Conservation (phyloP, 2,797 vertebrate genomes). For the Centropyge bicolor region DNA sequence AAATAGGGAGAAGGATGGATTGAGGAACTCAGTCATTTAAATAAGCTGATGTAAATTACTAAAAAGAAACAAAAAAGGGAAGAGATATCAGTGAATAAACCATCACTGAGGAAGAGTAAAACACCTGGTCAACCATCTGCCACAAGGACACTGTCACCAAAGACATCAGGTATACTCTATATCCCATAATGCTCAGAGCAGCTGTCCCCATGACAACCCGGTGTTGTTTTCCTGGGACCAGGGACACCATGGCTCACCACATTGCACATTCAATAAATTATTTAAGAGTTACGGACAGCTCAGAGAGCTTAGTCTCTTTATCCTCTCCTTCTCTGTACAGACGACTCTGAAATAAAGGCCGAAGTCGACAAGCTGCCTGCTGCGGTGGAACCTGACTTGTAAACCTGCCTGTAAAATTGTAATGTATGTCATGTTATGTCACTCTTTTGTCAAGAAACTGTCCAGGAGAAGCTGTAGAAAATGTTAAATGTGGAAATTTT, state of each 20-base stretch:
- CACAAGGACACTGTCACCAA: constrained; percentile 43
- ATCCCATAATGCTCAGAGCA: constrained; percentile 52
- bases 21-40: not conserved
- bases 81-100: constrained; percentile 45
- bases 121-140: constrained; percentile 65
- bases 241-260: constrained; percentile 62
- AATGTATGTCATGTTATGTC: not conserved
- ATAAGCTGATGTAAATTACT: constrained; percentile 36
- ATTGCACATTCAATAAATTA: constrained; percentile 74
- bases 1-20: not conserved
- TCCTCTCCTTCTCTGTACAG: constrained; percentile 26
- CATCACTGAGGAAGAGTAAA: constrained; percentile 41
- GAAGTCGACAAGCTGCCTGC: not conserved
- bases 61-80: constrained; percentile 26
- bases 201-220: constrained; percentile 59
- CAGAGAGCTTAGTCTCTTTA: constrained; percentile 45
- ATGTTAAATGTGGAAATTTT: not conserved
- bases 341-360: not conserved
- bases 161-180: constrained; percentile 47
- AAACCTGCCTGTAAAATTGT: not conserved
- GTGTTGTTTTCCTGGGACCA: constrained; percentile 72
- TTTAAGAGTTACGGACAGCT: constrained; percentile 69
- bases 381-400: not conserved
- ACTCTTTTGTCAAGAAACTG: not conserved
- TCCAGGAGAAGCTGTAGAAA: not conserved